Conservation (phyloP, 2,113 vertebrate genomes). For the Pristiophorus japonicus region DNA sequence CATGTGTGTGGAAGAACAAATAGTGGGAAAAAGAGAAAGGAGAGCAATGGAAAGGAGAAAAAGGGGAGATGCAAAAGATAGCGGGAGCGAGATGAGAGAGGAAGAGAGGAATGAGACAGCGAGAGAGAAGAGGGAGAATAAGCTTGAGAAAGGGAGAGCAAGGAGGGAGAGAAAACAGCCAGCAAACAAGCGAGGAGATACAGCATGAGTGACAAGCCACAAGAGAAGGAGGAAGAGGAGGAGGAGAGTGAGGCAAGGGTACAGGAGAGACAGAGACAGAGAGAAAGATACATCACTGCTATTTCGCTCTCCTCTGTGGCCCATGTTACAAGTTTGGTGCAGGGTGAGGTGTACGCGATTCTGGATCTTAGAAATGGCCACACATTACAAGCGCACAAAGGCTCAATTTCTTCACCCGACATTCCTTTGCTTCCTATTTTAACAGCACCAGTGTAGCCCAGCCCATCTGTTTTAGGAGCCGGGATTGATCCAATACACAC, state of each 20-base stretch:
- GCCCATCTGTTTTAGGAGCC: not conserved
- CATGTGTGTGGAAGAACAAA: too few relatives aligned
- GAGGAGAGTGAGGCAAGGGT: not conserved
- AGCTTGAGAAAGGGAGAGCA: too few relatives aligned
- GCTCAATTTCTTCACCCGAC: not conserved
- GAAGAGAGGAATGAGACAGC: not conserved
- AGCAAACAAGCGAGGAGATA: not conserved
- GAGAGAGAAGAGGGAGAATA: not conserved
- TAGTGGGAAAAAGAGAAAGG: too few relatives aligned
- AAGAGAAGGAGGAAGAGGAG: not conserved
- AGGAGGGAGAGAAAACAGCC: too few relatives aligned
- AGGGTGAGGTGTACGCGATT: not conserved
- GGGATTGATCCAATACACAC: not conserved
- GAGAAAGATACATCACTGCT: not conserved
- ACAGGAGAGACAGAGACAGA: not conserved
- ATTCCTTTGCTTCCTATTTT: not conserved
- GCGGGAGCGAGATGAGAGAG: not conserved
- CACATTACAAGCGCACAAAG: not conserved
- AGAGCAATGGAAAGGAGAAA: not conserved
- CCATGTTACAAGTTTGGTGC: not conserved
- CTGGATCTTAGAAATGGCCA: not conserved
- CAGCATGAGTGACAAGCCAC: too few relatives aligned
- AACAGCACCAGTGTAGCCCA: not conserved
- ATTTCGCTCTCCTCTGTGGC: too few relatives aligned
- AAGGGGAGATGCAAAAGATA: not conserved